Base-by-base conservation (phyloP, 2,888 invertebrate genomes). In the Chrysina gloriosa region DNA sequence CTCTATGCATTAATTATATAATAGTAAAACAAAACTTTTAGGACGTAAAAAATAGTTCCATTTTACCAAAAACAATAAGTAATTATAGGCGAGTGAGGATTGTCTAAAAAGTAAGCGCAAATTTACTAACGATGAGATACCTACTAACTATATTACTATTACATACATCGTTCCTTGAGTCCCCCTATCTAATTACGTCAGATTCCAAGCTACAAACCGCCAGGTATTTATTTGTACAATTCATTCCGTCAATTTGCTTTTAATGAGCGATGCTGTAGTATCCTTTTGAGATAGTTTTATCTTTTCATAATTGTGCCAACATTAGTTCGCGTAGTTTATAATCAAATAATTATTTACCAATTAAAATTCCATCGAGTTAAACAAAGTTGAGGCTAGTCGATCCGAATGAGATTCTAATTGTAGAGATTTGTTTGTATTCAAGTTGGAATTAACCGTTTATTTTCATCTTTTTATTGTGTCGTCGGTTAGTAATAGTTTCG, bases 301-400 rank as follows among this genome's bases (percentile, higher is more conserved):
- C 52, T 16, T 16, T 19, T 31, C 31, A 31, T 31, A 31, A 52
- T 31, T 52, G 16, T 29, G 16, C 9, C 11, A 14, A 16, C 52
- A 52, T 31, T 52, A 29, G 52, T 16, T 16, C 14, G 27, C 14
- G 19, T n/a, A 42, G 9, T 23, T 16, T 61, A 11, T 14, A 61
- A 42, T 27, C 42, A 16, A 42, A 42, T 29, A 25, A 61, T 42
- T 27, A 61, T 61, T 42, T 42, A 61, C 27, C 58, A 61, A 61
- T 61, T 61, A 61, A 61, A 42, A 61, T 61, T 61, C 58, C 58
- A 16, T 45, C n/a, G 19, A 21, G 7, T 16, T 19, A 19, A 45
- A 45, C 45, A 45, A 45, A 45, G 19, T 21, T 9, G 2, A 9
- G 14, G 42, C 58, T 11, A 14, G 5, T 23, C 25, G 34, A 23